Evolutionary conservation across 1,140 invertebrate species (phyloP).

Genomic region (Penaeus vannamei): DNA sequence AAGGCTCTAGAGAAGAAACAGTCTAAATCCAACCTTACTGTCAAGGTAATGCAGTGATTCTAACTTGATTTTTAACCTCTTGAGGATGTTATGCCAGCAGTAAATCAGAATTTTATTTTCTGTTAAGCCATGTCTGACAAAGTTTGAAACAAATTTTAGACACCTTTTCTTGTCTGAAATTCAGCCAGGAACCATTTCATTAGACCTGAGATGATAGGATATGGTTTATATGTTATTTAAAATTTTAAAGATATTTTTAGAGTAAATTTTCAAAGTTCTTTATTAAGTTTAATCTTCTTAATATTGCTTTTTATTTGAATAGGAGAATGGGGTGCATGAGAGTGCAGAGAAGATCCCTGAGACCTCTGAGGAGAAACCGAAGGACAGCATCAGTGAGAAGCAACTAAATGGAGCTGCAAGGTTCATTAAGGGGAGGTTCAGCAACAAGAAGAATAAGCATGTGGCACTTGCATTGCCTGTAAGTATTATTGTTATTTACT

Average conservation of each 20-base stretch:
- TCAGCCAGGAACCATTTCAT: no score
- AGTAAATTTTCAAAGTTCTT: no score
- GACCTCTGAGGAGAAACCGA: neutral
- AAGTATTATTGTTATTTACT: neutral
- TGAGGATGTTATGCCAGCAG: neutral
- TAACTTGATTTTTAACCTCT: neutral
- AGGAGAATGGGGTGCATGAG: neutral
- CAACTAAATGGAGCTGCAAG: neutral
- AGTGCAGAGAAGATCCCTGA: neutral
- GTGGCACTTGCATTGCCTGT: neutral
- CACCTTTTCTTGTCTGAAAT: neutral
- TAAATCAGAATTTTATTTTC: neutral
- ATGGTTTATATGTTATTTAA: no score
- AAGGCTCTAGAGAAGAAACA: neutral
- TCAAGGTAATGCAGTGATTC: neutral
- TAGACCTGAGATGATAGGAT: no score
- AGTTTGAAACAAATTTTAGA: neutral
- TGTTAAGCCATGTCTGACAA: neutral
- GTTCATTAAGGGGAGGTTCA: neutral
- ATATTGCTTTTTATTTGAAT: neutral
- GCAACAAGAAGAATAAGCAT: neutral
- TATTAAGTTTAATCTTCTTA: no score
- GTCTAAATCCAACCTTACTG: constrained; percentile 7
- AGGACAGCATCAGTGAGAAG: constrained; percentile 3
- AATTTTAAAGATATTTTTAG: no score